A percentile compares a stretch with the other conserved stretches of the same genome.
Evolutionary conservation across 2,888 invertebrate genomes (phyloP).

Genomic region (Antheraea yamamai): DNA sequence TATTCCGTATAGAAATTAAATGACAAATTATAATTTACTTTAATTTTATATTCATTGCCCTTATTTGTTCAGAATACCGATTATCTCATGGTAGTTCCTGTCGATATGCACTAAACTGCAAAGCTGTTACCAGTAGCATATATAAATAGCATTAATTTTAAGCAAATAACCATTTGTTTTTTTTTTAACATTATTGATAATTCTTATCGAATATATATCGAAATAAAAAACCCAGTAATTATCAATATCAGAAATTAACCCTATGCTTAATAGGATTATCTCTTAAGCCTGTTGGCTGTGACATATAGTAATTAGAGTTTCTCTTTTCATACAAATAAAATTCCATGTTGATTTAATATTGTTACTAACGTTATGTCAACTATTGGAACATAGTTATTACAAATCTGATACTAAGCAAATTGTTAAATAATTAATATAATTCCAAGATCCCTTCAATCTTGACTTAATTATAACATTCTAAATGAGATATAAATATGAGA

Average conservation of each 20-base stretch:
- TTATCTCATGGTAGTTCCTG: slow-evolving; percentile 1
- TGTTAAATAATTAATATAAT: too few relatives aligned
- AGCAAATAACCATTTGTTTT: not conserved
- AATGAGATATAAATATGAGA: too few relatives aligned
- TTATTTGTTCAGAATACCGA: slow-evolving; percentile 7
- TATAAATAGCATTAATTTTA: not conserved
- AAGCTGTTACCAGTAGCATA: not conserved
- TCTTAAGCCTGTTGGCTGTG: not conserved
- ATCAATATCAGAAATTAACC: not conserved
- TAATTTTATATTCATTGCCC: not conserved
- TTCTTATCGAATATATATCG: slow-evolving; percentile 1
- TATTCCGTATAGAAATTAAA: too few relatives aligned
- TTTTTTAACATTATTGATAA: not conserved
- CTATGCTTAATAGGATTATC: not conserved
- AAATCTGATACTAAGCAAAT: not conserved
- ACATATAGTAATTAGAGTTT: not conserved
- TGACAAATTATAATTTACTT: not conserved
- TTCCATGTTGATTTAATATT: not conserved
- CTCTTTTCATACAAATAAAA: not conserved
- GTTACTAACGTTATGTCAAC: not conserved
- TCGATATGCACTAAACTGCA: not conserved
- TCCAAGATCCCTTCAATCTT: too few relatives aligned
- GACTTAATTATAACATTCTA: too few relatives aligned
- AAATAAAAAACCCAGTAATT: not conserved
- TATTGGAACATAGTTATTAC: not conserved